Base-by-base conservation (phyloP, 1,140 invertebrate genomes). In the Spodoptera litura region DNA sequence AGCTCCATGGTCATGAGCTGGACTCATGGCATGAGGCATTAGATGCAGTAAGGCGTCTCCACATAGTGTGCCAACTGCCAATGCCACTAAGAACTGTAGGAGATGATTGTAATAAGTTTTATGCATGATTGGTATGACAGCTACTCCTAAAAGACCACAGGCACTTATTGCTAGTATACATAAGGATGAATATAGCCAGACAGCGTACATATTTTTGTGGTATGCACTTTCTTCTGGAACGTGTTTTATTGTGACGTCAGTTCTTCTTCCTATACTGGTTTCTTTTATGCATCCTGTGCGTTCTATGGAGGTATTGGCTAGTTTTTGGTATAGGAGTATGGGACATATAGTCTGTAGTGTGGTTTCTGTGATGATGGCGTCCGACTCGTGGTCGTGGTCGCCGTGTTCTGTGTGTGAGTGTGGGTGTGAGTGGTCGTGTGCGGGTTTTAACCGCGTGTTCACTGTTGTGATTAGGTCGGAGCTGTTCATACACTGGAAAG, bases 21-120 rank as follows among this genome's bases (percentile, higher is more conserved):
- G 87, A 73, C 91, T 93, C 94, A 95, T 97, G 82, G 97, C 98
- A 95, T 99, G 98, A 64, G 98, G 98, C 87, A 99, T 95, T 15
- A 99, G 95, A 96, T 99, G 98, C 77, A 99, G 95, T 35, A 99
- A 94, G 2, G 98, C 98, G 95, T 99, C 98, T 5, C 98, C 98
- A 55, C 97, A 97, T 64, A 99, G 95, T 4, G 98, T 98, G 12
- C 98, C 98, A 49, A 99, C 97, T 44, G 98, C 98, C 73, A 99
- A 94, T 0, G 98, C 98, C 4, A 99, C 98, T 74, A 99, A 95
- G 93, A 98, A 99, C 91, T 99, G 98, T 75, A 99, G 95, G 52
- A 99, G 93, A 81, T 98, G 97, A 85, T 99, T 97, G 89, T 99
- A 99, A 93, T 98, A 98, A 72, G 96, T 96, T 87, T 97, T 98